A percentile compares a stretch with the other conserved stretches of the same genome.
phyloP scores from a whole-genome alignment of 2,113 vertebrate genomes.

The Stomatorhinus ivindoensis region DNA sequence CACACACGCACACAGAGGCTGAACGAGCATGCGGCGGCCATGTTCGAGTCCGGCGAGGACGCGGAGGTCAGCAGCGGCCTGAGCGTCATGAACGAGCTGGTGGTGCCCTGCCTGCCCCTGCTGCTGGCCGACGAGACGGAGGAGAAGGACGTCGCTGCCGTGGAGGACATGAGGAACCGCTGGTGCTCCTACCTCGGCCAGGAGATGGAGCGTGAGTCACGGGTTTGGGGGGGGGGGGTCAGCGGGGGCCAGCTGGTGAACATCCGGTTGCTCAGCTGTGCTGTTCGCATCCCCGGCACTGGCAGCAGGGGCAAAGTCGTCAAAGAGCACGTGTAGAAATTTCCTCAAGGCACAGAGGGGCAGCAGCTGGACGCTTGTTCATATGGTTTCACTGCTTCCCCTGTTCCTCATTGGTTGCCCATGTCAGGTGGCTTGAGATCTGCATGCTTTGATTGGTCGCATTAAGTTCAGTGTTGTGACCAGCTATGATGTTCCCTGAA shows the following conservation, averaged over 20 bases:
- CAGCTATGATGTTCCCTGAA: neutral
- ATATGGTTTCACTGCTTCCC: neutral
- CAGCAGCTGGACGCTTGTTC: neutral
- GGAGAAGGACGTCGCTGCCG: constrained; percentile 85
- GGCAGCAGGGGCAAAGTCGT: neutral
- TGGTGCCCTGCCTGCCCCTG: constrained; percentile 88
- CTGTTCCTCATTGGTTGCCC: neutral
- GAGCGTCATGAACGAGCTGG: constrained; percentile 91
- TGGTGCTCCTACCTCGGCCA: constrained; percentile 98
- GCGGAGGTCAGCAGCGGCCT: constrained; percentile 79
- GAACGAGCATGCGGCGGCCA: constrained; percentile 83
- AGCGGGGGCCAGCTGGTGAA: neutral
- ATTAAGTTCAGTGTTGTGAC: neutral
- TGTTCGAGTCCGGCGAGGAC: constrained; percentile 88
- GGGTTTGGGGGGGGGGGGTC: neutral
- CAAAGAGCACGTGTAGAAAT: neutral
- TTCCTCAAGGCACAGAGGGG: neutral
- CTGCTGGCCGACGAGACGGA: constrained; percentile 80
- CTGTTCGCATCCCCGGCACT: no score
- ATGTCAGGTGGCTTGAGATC: neutral
- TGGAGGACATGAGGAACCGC: constrained; percentile 98
- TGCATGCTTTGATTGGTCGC: neutral
- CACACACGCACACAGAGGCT: constrained; percentile 71
- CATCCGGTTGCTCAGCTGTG: neutral
- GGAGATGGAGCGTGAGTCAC: neutral